Evolutionary conservation across 2,113 vertebrate species (phyloP), one percentile per base, ranked within the genome.

Genomic region (Gallinago paraguaiae): DNA sequence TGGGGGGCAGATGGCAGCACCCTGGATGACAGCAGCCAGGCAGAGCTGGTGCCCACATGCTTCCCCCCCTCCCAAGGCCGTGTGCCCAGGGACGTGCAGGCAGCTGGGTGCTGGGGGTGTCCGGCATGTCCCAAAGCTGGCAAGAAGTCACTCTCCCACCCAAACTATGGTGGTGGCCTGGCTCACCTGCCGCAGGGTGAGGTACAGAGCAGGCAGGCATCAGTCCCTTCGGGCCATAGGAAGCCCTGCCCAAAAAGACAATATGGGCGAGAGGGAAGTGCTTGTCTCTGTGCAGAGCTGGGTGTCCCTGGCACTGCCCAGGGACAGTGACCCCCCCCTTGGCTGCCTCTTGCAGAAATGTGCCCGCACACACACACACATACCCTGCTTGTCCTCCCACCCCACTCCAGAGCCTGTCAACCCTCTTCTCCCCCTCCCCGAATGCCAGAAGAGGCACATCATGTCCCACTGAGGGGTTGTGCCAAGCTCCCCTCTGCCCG

Each of bases 121-220:
- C 27, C 2, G 1, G 11, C 24, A 23, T 5, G 23, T 72, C 45
- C 54, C 59, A 69, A 20, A 37, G 54, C 43, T 65, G 54, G n/a
- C 24, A 45, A 25, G 56, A 25, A 53, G 30, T 41, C 77, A 23
- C 22, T 45, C 14, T 68, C n/a, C 54, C 54, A 72, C n/a, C 25
- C 57, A 33, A 35, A 76, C 50, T 11, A 41, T 1, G 1, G 43
- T 4, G 43, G 45, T 31, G 20, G 43, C 19, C 33, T 46, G 35
- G 35, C 25, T 81, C 28, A 72, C 3, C 14, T 27, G 59, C 45
- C 5, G 3, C 3, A 3, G 28, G n/a, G 22, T 0, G 1, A 72
- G 64, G 35, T 24, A 20, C 0, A 1, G 39, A 68, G 17, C 50
- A 25, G 22, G 33, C 13, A 41, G 28, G 4, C 2, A 3, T 17